Evolutionary conservation across 37 sponge, comb jelly and placozoan genomes (phyloP), one percentile per base, ranked within the genome.

Genomic region (Theonella swinhoei): DNA sequence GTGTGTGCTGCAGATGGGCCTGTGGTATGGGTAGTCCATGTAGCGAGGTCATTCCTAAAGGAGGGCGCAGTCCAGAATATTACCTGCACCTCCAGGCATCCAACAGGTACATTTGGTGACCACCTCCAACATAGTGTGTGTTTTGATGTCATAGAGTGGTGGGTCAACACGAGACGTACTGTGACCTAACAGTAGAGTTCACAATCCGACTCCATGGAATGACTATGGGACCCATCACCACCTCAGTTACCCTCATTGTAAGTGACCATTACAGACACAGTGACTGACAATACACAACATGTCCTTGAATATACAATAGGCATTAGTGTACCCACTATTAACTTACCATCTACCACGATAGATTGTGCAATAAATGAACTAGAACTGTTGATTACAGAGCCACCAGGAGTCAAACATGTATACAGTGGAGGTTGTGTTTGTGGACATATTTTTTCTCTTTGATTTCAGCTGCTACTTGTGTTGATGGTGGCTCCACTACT

Each of bases 11-110:
- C 38, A 84, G 85, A 62, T 84, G 85, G 85, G 60, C 67, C 36
- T 88, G 88, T 81, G 64, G 88, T 0, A 40, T 80, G 29, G 75
- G 42, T 37, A 76, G 82, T 68, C 74, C 85, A 14, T 89, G 85
- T 84, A 75, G 84, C 8, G 80, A 73, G 62, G 79, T 65, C 31
- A 32, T 79, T 8, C 85, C 80, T 34, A 17, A 9, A 0, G 38
- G n/a, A 17, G 39, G 65, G 26, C 28, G 35, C 23, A 74, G 30
- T 25, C 79, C 90, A 4, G 66, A 84, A 31, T 89, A 84, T 61
- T 79, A 38, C 35, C 62, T 89, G 20, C 69, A 64, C 30, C 60
- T 89, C 24, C 79, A 89, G 62, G 83, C 78, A 7, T 63, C 89
- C 28, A 89, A 89, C 61, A 67, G 68, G 90, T 88, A 72, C 33